Evolutionary conservation across 2,113 vertebrate species (phyloP).

Genomic region (Osmerus mordax): DNA sequence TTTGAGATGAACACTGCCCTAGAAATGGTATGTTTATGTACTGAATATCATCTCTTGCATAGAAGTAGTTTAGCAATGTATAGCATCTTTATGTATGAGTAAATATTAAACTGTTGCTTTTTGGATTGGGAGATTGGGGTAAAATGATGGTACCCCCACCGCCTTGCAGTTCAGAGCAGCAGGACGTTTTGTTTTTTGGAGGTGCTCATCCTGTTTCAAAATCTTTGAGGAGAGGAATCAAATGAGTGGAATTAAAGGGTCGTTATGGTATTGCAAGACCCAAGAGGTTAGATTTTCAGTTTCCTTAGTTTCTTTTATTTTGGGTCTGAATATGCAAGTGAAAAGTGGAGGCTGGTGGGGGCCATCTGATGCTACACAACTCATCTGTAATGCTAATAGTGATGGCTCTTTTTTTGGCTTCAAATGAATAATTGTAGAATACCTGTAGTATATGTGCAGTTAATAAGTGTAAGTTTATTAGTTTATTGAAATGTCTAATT

Average conservation of each 20-base stretch:
- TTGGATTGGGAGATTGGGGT: constrained; percentile 68
- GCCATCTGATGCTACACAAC: constrained; percentile 78
- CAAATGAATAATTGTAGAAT: constrained; percentile 85
- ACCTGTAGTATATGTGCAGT: constrained; percentile 96
- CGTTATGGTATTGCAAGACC: constrained; percentile 24
- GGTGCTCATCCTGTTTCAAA: constrained; percentile 41
- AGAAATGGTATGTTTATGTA: constrained; percentile 66
- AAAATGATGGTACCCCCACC: constrained; percentile 68
- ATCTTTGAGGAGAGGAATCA: constrained; percentile 36
- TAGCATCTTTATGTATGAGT: constrained; percentile 84
- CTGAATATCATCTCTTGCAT: constrained; percentile 69
- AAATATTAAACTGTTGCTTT: constrained; percentile 81
- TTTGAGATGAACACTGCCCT: constrained; percentile 81
- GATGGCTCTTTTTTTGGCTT: constrained; percentile 80
- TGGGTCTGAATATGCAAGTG: constrained; percentile 46
- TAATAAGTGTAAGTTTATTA: constrained; percentile 95
- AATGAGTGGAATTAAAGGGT: constrained; percentile 40
- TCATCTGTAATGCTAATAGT: constrained; percentile 88
- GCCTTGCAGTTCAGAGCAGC: constrained; percentile 43
- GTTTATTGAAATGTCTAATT: constrained; percentile 77
- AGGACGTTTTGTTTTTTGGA: constrained; percentile 19
- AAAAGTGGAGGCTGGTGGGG: constrained; percentile 61
- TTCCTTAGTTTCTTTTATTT: constrained; percentile 28
- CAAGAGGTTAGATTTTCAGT: constrained; percentile 19
- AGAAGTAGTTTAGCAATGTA: constrained; percentile 76